Evolutionary conservation across 2,113 vertebrate genomes (phyloP), one percentile per base, ranked within the genome.

Genomic region (Brachyistius frenatus): DNA sequence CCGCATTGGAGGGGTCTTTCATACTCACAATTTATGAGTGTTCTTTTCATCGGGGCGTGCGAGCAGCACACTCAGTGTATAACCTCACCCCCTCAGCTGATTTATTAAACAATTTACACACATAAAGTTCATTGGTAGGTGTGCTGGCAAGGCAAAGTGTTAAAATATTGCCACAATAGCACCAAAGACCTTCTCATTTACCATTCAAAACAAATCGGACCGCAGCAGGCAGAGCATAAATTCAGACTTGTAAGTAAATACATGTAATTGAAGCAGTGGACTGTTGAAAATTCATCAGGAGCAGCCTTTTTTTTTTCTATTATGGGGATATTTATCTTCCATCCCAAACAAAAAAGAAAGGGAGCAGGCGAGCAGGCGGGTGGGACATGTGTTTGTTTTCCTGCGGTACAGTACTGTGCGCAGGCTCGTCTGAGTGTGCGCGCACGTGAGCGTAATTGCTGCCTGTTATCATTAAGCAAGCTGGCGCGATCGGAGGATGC

Each of bases 161-260:
- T 88, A 88, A 89, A 90, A 90, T 87, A 81, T 86, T 67, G 78
- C 84, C 74, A 81, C 82, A 88, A 83, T 78, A 79, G 76, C 76
- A 31, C 52, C 57, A 13, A 67, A 83, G 83, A 90, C 86, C 88
- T 91, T 92, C 92, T 86, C 85, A 89, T 90, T 93, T 86, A 66
- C 91, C 84, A 83, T 83, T 89, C 81, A 86, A 86, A 93, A 91
- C 86, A 90, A 92, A 91, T 91, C 86, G 60, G 86, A 90, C 91
- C 66, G 90, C 86, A 66, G 77, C 73, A 36, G 87, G 84, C 81
- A 90, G 89, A 88, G 88, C 91, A 93, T 93, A 89, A 92, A 94
- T 93, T 88, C 88, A 72, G 85, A 93, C 87, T 91, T 91, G 91
- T 93, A 91, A 92, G 92, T 93, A 93, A 94, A 94, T 94, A 93